A percentile compares a stretch with the other conserved stretches of the same genome.
These are phyloP conservation scores for Noctuana brunneofusca DNA, from an alignment of 2,888 invertebrate genomes.

Conservation along the genomic window DNA sequence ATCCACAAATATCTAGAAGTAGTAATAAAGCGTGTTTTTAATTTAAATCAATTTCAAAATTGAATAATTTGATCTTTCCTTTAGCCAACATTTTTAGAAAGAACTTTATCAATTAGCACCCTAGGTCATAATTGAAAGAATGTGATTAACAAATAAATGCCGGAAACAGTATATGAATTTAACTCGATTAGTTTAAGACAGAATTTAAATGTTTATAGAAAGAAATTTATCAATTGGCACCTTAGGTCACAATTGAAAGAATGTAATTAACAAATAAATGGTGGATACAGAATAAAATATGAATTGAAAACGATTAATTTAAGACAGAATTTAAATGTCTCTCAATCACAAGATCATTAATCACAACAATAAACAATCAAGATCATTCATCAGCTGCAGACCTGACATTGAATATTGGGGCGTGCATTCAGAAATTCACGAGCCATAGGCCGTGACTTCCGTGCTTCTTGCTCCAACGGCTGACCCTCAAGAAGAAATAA, in stretches of 20 bases:
- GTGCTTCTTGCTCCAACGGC: conserved; percentile 46
- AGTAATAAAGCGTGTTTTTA: neutral
- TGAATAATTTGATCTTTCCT: too few relatives aligned
- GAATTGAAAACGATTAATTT: neutral
- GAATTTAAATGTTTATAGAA: conserved; percentile 1
- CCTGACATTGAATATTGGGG: conserved; percentile 38
- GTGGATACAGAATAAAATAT: neutral
- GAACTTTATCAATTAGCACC: too few relatives aligned
- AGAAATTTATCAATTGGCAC: too few relatives aligned
- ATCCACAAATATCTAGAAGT: neutral
- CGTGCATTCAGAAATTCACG: conserved; percentile 33
- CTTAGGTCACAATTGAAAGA: too few relatives aligned
- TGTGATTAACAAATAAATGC: neutral
- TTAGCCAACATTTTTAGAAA: too few relatives aligned
- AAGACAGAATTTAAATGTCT: conserved; percentile 1
- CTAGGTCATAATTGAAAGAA: too few relatives aligned
- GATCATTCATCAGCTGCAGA: conserved; percentile 29
- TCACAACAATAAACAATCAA: conserved; percentile 15
- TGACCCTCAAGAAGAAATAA: conserved; percentile 47
- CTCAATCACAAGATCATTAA: conserved; percentile 7
- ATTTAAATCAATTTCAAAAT: neutral
- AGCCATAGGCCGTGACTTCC: conserved; percentile 53
- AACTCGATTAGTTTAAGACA: neutral
- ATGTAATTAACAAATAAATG: neutral
- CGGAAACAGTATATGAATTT: neutral